Evolutionary conservation across 2,888 invertebrate genomes (phyloP), one percentile per base, ranked within the genome.

Genomic region (Gisinianus flammeolus): DNA sequence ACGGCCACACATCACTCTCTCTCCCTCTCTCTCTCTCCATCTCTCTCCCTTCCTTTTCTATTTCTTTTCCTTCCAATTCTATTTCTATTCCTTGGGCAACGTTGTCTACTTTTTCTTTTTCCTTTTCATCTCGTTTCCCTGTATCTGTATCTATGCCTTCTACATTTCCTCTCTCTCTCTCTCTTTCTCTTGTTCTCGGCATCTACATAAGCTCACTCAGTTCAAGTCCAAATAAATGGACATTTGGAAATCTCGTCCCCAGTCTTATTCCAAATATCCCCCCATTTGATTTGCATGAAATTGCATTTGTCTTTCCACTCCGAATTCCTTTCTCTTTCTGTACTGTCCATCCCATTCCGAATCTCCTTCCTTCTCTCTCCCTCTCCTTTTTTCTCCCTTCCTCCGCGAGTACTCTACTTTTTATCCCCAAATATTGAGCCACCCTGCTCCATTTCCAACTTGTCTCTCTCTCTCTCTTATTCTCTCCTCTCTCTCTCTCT

Each of bases 241-340:
- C 73, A 73, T 64, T 62, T 73, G 24, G 33, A 33, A 62, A 73
- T 68, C 68, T 68, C 62, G 22, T 31, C 62, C 24, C 58, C 35
- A 24, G 31, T 73, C 31, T 19, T 56, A 58, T 31, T 66, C 19
- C 66, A 67, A 67, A 67, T 73, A 67, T 31, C 35, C 73, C 54
- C 74, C 73, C 77, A 76, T 81, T 81, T 80, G 82, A 84, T 84
- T 84, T 84, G 84, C 83, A 84, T 84, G 82, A 83, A 83, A 84
- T 84, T 83, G 83, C 83, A 82, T 82, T 80, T 76, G 66, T 67
- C 70, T 73, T 64, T 72, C 33, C 62, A 73, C 22, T 26, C 26
- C 72, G 58, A 35, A 10, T 16, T 58, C 76, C 31, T 73, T 72
- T 80, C 79, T 81, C 79, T 78, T 77, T 52, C 16, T 75, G 80